Evolutionary conservation across 2,888 invertebrate genomes (phyloP).

Genomic region (Phortica magna): DNA sequence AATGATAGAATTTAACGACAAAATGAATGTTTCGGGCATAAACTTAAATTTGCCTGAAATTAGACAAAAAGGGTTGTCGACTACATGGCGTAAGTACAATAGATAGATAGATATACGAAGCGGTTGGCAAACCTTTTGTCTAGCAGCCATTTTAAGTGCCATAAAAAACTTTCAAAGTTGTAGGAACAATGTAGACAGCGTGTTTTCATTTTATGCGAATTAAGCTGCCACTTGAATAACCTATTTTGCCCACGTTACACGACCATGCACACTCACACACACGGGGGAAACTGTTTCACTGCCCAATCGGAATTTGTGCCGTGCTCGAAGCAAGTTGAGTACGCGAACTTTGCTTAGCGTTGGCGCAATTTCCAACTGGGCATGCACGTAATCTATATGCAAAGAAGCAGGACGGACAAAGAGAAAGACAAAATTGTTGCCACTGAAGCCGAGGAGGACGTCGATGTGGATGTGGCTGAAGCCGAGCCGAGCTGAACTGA

Average conservation of each 20-base stretch:
- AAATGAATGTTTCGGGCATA: background rate
- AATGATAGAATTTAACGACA: constrained; percentile 11
- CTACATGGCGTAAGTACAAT: constrained; percentile 28
- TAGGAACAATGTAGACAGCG: constrained; percentile 77
- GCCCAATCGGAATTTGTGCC: constrained; percentile 13
- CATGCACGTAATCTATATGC: constrained; percentile 38
- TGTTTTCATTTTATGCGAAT: constrained; percentile 77
- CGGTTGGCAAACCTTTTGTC: constrained; percentile 65
- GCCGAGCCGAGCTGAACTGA: no score
- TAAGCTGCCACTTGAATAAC: constrained; percentile 76
- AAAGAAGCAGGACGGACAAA: constrained; percentile 41
- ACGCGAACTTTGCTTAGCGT: background rate
- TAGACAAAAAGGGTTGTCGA: constrained; percentile 31
- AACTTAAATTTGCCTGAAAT: constrained; percentile 36
- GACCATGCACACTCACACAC: constrained; percentile 43
- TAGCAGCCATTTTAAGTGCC: constrained; percentile 72
- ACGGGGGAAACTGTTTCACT: constrained; percentile 9
- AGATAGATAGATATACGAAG: constrained; percentile 55
- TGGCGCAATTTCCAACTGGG: constrained; percentile 61
- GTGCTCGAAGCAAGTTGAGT: background rate
- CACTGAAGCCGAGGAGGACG: constrained; percentile 46
- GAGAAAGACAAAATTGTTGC: constrained; percentile 70
- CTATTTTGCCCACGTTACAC: constrained; percentile 59
- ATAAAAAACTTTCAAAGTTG: constrained; percentile 74
- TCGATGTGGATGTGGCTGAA: no score